Percentiles rank a stretch among this genome's conserved stretches.
Evolutionary conservation across 1,140 invertebrate species (phyloP).

Genomic region (Mesaphorura yosii): DNA sequence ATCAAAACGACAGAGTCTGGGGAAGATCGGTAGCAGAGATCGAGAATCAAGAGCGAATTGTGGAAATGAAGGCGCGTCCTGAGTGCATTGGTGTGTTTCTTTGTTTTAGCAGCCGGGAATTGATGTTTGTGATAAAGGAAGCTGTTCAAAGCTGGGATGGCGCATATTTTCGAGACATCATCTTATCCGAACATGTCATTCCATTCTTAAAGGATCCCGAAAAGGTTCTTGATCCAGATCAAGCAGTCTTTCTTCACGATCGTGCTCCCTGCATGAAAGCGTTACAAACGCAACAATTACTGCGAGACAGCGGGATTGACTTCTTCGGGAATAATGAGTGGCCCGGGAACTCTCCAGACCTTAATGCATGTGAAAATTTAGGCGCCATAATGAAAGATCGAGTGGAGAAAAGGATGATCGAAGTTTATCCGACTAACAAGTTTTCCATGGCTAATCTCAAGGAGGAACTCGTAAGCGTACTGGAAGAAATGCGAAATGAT

Average conservation of each 20-base stretch:
- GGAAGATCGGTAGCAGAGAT: not conserved
- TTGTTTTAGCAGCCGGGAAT: not conserved
- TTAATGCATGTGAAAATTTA: not conserved
- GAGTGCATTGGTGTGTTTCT: not conserved
- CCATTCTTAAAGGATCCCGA: not conserved
- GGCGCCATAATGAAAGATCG: not conserved
- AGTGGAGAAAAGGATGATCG: not conserved
- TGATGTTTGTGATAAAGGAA: not conserved
- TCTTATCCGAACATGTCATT: not conserved
- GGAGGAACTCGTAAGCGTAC: not conserved
- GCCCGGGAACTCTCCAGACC: not conserved
- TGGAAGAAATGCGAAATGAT: not conserved
- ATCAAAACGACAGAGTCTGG: not conserved
- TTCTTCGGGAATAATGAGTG: not conserved
- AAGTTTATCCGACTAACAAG: not conserved
- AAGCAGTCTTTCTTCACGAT: constrained; percentile 4
- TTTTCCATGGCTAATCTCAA: not conserved
- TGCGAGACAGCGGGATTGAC: not conserved
- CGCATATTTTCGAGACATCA: not conserved
- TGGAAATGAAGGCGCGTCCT: not conserved
- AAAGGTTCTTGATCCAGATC: not conserved
- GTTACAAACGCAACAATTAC: not conserved
- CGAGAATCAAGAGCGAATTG: not conserved
- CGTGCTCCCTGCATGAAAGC: constrained; percentile 3
- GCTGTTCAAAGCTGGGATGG: not conserved